phyloP scores from a whole-genome alignment of 1,140 invertebrate species.

The Homalodisca vitripennis region DNA sequence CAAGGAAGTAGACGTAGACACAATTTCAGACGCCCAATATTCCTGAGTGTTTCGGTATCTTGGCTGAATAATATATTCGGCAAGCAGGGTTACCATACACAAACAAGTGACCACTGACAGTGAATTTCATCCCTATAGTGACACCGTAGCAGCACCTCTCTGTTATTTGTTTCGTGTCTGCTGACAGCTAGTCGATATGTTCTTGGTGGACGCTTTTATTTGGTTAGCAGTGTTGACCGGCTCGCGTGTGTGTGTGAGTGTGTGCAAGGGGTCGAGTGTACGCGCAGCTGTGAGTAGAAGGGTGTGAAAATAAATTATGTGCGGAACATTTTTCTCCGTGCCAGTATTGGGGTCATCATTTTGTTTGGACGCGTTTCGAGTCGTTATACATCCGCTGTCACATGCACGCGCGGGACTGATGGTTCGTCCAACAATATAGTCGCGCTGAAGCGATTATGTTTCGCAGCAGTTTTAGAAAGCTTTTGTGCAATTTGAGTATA shows the following conservation, averaged over 20 bases:
- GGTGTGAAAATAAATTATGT: not conserved
- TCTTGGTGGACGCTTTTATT: not conserved
- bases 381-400: not conserved
- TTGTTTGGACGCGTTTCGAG: not conserved
- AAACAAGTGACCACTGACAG: too few species aligned
- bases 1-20: too few species aligned
- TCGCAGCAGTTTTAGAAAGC: too few species aligned
- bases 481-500: too few species aligned
- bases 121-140: too few species aligned
- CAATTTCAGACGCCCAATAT: too few species aligned
- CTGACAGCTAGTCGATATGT: not conserved
- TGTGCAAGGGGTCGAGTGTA: not conserved
- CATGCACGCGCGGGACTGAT: not conserved
- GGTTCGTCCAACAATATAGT: not conserved
- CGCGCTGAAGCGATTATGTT: too few species aligned
- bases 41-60: too few species aligned
- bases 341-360: constrained; percentile 4
- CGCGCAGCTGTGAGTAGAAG: not conserved
- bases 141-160: too few species aligned
- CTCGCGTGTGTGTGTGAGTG: not conserved
- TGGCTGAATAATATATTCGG: too few species aligned
- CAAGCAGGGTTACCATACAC: too few species aligned
- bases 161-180: too few species aligned
- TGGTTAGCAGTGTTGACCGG: not conserved
- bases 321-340: not conserved